Evolutionary conservation across 1,140 invertebrate genomes (phyloP), one percentile per base, ranked within the genome.

Genomic region (Nasonia longicornis): DNA sequence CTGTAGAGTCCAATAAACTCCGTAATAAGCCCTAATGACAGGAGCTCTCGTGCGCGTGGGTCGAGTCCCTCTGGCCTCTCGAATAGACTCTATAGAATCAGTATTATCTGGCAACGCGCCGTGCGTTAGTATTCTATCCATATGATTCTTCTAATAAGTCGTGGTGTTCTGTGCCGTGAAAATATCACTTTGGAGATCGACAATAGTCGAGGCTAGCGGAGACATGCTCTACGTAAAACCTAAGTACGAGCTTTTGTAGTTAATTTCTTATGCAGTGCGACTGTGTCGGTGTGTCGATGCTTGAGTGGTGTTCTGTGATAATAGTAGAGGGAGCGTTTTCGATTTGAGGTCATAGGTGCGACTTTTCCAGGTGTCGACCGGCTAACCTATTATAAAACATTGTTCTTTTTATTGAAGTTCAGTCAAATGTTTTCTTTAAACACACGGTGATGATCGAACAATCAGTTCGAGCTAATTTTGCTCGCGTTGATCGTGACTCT

Each of bases 21-120:
- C n/a, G 35, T 80, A 80, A 80, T 79, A 79, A 80, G 71, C 71
- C 71, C 78, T 73, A 80, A 80, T 80, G 31, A 31, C 58, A 74
- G 58, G 74, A 66, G 31, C 45, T 42, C 20, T 63, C n/a, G 20
- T 7, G 52, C 20, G 77, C 31, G 70, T 79, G 70, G 67, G 79
- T 69, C 31, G 79, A 80, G 63, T 20, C 45, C 38, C 70, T 79
- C 72, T 8, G 26, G 31, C 14, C 16, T 58, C 16, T 78, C 26
- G 26, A 78, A 70, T 77, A 52, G 31, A 31, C 69, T 72, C 35
- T 72, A 26, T 26, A n/a, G 69, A 71, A 63, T 79, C 48, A 79
- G 69, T 79, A 63, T 72, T 26, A 45, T 16, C 67, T 71, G 67
- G 38, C 77, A 72, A 2, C 4, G 70, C 42, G 3, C 14, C 26